These are phyloP conservation scores for Nothoprocta perdicaria DNA, from an alignment of 2,113 vertebrate species.

Conservation along the genomic window DNA sequence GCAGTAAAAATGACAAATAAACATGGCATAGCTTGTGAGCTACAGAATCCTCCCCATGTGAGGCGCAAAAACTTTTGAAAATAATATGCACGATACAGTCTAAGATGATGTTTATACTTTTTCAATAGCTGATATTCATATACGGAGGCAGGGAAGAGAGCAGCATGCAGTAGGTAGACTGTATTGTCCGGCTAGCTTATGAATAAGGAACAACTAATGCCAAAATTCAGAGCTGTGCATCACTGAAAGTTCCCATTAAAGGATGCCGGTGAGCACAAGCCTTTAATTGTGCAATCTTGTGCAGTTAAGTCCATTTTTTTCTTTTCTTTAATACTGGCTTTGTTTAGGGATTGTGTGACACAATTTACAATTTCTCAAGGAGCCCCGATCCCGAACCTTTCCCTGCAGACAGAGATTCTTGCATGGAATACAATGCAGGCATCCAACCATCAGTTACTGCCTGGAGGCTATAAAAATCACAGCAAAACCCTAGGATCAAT, in stretches of 20 bases:
- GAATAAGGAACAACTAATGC: background rate
- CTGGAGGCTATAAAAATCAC: background rate
- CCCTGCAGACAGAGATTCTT: too few species aligned
- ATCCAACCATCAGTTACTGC: background rate
- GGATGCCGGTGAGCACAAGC: background rate
- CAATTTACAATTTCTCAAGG: background rate
- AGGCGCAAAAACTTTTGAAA: background rate
- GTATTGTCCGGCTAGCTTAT: background rate
- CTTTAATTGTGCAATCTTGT: background rate
- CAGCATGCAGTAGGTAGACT: background rate
- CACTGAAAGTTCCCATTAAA: fast-evolving
- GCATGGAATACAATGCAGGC: background rate
- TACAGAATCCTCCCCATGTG: background rate
- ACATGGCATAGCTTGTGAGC: background rate
- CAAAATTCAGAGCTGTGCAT: background rate
- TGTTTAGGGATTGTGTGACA: background rate
- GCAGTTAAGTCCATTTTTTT: background rate
- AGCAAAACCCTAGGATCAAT: background rate
- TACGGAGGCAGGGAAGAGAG: background rate
- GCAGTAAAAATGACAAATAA: constrained; percentile 50
- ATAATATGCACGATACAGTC: background rate
- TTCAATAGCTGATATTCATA: background rate
- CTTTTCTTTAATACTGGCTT: background rate
- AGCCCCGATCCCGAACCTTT: background rate
- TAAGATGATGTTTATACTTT: background rate